Evolutionary conservation across 2,888 invertebrate species (phyloP).

Genomic region (Schizaphis graminum): DNA sequence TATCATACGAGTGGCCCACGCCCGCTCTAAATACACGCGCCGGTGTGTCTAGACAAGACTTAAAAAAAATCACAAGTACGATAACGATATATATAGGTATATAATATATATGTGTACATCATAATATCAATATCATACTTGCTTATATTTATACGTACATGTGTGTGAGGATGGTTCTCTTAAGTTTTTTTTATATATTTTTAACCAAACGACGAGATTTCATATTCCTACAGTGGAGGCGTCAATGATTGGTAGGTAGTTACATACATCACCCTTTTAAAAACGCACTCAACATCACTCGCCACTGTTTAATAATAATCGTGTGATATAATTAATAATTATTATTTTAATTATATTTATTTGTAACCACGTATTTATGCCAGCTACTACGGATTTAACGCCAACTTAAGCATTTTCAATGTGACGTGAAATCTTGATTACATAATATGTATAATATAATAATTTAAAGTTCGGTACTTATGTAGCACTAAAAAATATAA

Average conservation of each 20-base stretch:
- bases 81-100: background rate
- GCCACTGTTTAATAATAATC: background rate
- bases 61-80: background rate
- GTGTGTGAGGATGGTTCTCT: background rate
- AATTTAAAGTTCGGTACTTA: background rate
- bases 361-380: background rate
- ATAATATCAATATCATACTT: background rate
- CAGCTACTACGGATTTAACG: background rate
- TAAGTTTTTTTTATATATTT: background rate
- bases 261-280: background rate
- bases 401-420: slow-evolving; percentile 1
- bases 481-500: background rate
- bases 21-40: background rate
- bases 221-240: background rate
- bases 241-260: background rate
- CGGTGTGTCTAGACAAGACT: slow-evolving; percentile 1
- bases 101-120: background rate
- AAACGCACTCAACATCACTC: background rate
- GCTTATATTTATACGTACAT: background rate
- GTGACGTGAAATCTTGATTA: background rate
- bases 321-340: slow-evolving; percentile 3
- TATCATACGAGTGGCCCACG: background rate
- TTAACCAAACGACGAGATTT: background rate
- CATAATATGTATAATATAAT: background rate
- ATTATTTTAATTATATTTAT: background rate